Percentiles rank a stretch among this genome's conserved stretches.
These are phyloP conservation scores for Perdita meconis DNA, from an alignment of 2,888 invertebrate genomes.

Conservation along the genomic window DNA sequence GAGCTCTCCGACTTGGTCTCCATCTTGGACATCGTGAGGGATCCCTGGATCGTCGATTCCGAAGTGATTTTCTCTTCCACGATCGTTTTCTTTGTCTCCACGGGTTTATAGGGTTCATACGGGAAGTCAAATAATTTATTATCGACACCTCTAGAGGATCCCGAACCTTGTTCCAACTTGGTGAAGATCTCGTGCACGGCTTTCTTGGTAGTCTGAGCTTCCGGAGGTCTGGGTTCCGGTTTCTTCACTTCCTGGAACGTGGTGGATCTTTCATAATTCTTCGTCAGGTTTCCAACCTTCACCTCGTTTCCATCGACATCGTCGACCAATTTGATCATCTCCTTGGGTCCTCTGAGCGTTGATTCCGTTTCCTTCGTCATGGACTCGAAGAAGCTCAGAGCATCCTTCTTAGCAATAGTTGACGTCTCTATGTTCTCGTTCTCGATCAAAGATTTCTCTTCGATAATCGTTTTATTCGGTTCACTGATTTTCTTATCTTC, in stretches of 20 bases:
- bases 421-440: slow-evolving; percentile 85
- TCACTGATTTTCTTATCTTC: slow-evolving; percentile 61
- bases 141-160: slow-evolving; percentile 75
- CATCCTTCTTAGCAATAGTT: slow-evolving; percentile 88
- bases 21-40: slow-evolving; percentile 77
- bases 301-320: slow-evolving; percentile 79
- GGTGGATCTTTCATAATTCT: slow-evolving; percentile 81
- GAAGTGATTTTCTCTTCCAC: slow-evolving; percentile 79
- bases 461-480: slow-evolving; percentile 56
- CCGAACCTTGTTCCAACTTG: slow-evolving; percentile 76
- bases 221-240: slow-evolving; percentile 68
- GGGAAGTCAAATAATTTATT: slow-evolving; percentile 82
- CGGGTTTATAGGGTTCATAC: slow-evolving; percentile 79
- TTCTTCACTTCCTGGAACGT: slow-evolving; percentile 79
- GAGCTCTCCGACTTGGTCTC: slow-evolving; percentile 80
- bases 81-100: slow-evolving; percentile 74
- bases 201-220: slow-evolving; percentile 75
- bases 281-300: slow-evolving; percentile 81
- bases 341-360: slow-evolving; percentile 80
- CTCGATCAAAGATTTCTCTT: slow-evolving; percentile 71
- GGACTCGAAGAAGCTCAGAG: slow-evolving; percentile 88
- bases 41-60: slow-evolving; percentile 77
- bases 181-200: slow-evolving; percentile 80
- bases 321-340: slow-evolving; percentile 81
- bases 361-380: slow-evolving; percentile 85